Percentiles rank a stretch among this genome's conserved stretches.
These are phyloP conservation scores for Deladenus siricidicola DNA, from an alignment of 2,888 invertebrate genomes.

Conservation along the genomic window DNA sequence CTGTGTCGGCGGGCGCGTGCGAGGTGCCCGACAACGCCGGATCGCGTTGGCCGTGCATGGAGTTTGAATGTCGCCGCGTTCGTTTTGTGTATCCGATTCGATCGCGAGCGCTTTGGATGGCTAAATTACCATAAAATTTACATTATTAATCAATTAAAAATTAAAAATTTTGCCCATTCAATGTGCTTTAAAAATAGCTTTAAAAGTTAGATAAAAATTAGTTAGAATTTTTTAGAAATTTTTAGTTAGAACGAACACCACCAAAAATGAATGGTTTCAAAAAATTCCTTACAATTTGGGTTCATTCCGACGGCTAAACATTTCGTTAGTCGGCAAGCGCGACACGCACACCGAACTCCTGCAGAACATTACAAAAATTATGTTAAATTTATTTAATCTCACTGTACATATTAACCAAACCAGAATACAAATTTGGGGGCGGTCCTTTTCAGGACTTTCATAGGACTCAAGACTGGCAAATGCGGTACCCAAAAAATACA, in stretches of 20 bases:
- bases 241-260: too few relatives aligned
- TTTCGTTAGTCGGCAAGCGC: constrained; percentile 45
- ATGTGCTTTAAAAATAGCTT: not conserved
- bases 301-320: constrained; percentile 47
- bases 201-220: too few relatives aligned
- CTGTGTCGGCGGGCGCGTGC: not conserved
- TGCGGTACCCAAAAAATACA: not conserved
- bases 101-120: constrained; percentile 50
- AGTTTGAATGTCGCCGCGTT: constrained; percentile 31
- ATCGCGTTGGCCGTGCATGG: not conserved
- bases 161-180: not conserved
- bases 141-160: not conserved
- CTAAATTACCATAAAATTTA: constrained; percentile 22
- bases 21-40: not conserved
- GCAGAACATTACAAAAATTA: constrained; percentile 1
- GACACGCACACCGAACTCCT: constrained; percentile 26
- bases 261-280: too few relatives aligned
- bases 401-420: too few relatives aligned
- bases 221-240: too few relatives aligned
- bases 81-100: constrained; percentile 51
- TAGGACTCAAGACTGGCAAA: too few relatives aligned
- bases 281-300: constrained; percentile 34
- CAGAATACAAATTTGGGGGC: too few relatives aligned
- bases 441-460: too few relatives aligned
- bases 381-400: constrained; percentile 3